Evolutionary conservation across 2,888 invertebrate species (phyloP), one percentile per base, ranked within the genome.

Genomic region (Caenorhabditis macrosperma): DNA sequence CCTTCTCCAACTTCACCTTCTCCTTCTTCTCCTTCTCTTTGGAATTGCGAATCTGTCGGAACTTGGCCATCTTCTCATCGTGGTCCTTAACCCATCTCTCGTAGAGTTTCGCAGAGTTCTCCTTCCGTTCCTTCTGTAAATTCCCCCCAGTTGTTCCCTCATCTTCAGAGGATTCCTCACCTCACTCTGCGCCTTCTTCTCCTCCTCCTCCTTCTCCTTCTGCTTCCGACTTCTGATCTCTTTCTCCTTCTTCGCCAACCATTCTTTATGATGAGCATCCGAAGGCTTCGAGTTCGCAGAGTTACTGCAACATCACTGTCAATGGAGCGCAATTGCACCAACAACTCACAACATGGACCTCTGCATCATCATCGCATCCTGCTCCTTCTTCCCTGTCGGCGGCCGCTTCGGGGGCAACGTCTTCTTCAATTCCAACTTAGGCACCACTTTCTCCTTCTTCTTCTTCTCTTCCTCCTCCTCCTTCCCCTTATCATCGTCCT

Each of bases 11-110:
- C 26, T 66, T 57, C 33, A 41, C 22, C 52, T 46, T 44, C 44
- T 74, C 74, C 6, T 2, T 15, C 17, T 46, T 46, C 7, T 75
- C 48, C 26, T 59, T 75, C 12, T 54, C 44, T 20, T 46, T 54
- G 24, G 17, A 33, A 5, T 24, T 12, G 26, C 35, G 44, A 7
- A 22, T 12, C 5, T 15, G 24, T 10, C 48, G 38, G n/a, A 66
- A 33, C 7, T 48, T 50, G 41, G 41, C 44, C 44, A 60, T 54
- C n/a, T 69, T 71, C 15, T 64, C 76, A 35, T 82, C 82, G 10
- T 63, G 38, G 24, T 80, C 69, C 26, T 52, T 38, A 24, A 79
- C 79, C 84, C 84, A 84, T 54, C 69, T 17, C 17, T 81, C 76
- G 33, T 81, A 84, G 1, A 78, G 59, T 50, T 67, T 74, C 3